These are phyloP conservation scores for Labrus mixtus DNA, from an alignment of 2,113 vertebrate genomes.

Conservation along the genomic window DNA sequence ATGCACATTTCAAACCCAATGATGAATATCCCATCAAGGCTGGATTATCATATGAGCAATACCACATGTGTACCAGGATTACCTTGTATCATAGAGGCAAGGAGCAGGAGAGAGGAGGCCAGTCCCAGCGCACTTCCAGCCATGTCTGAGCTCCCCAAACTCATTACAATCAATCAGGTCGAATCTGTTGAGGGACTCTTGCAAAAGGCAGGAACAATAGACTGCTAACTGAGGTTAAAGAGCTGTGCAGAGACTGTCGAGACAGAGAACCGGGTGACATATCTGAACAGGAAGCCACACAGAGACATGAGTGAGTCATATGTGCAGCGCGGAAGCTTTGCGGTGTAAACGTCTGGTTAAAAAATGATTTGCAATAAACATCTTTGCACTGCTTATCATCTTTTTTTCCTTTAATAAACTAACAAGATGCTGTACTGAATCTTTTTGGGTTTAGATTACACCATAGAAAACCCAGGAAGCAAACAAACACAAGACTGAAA, in stretches of 20 bases:
- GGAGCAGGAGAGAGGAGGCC: conserved; percentile 55
- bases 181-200: conserved; percentile 33
- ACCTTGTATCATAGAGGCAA: conserved; percentile 70
- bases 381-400: not conserved
- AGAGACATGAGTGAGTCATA: conserved; percentile 11
- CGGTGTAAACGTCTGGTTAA: conserved; percentile 27
- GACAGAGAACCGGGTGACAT: conserved; percentile 42
- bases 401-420: not conserved
- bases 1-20: conserved; percentile 27
- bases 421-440: not conserved
- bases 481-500: conserved; percentile 4
- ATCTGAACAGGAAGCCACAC: conserved; percentile 70
- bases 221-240: conserved; percentile 35
- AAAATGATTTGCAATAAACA: conserved; percentile 3
- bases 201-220: conserved; percentile 13
- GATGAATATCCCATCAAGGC: not conserved
- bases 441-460: conserved; percentile 2
- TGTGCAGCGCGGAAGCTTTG: conserved; percentile 2
- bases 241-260: conserved; percentile 28
- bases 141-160: conserved; percentile 62
- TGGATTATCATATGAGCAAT: conserved; percentile 10
- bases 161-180: conserved; percentile 54
- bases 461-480: not conserved
- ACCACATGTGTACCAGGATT: conserved; percentile 46
- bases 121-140: conserved; percentile 31